Conservation (phyloP, 2,113 vertebrate species). For the Phalacrocorax aristotelis region DNA sequence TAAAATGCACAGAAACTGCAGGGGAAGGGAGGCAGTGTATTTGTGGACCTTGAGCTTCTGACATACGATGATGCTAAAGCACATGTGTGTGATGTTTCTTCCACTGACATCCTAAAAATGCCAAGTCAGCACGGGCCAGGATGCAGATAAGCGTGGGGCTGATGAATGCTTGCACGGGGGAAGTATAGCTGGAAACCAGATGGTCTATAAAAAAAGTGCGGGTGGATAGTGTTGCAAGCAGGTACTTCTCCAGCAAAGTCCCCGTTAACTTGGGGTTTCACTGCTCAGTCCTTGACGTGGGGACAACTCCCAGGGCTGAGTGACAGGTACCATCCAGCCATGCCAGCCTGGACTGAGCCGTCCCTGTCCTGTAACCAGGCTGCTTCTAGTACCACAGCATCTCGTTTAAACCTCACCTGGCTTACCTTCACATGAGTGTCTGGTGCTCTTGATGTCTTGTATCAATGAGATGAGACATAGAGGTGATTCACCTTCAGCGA, state of each 20-base stretch:
- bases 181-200: not conserved
- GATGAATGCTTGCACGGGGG: not conserved
- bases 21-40: not conserved
- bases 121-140: not conserved
- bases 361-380: not conserved
- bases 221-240: fast-evolving
- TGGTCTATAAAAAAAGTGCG: not conserved
- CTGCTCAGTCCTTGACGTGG: fast-evolving
- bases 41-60: not conserved
- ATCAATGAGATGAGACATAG: fast-evolving
- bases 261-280: not conserved
- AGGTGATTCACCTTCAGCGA: fast-evolving
- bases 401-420: not conserved
- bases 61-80: not conserved
- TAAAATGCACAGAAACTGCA: not conserved
- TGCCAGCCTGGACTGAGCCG: not conserved
- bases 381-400: not conserved
- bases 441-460: fast-evolving
- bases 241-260: not conserved
- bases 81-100: not conserved
- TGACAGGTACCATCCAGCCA: fast-evolving
- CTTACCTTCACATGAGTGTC: fast-evolving
- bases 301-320: not conserved
- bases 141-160: not conserved
- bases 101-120: not conserved